Conservation (phyloP, 1,140 invertebrate species). For the Drosophila equinoxialis region DNA sequence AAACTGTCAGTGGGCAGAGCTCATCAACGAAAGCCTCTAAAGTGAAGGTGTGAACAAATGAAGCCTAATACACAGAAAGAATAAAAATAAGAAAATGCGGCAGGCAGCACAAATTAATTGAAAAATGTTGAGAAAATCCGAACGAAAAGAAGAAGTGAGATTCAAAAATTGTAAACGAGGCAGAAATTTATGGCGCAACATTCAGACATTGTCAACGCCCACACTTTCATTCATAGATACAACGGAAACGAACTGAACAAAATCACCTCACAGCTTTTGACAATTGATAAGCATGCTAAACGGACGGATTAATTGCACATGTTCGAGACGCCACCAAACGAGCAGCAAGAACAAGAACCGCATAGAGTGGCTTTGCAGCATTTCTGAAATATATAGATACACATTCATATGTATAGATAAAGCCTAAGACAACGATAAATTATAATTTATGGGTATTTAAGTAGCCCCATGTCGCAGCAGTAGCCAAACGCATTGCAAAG, state of each 20-base stretch:
- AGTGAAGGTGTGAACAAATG: slow-evolving; percentile 74
- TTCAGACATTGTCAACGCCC: slow-evolving; percentile 43
- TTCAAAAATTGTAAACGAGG: slow-evolving; percentile 13
- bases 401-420: background rate
- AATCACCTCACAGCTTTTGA: slow-evolving; percentile 57
- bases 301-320: slow-evolving; percentile 81
- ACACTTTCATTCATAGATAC: slow-evolving; percentile 17
- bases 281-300: slow-evolving; percentile 79
- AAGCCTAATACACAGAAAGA: slow-evolving; percentile 1
- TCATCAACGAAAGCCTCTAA: slow-evolving; percentile 60
- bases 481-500: slow-evolving; percentile 39
- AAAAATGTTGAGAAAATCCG: slow-evolving; percentile 14
- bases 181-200: slow-evolving; percentile 36
- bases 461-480: slow-evolving; percentile 49
- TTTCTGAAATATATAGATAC: background rate
- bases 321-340: slow-evolving; percentile 42
- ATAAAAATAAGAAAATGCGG: background rate
- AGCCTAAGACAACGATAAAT: slow-evolving; percentile 64
- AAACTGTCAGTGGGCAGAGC: slow-evolving; percentile 80
- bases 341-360: slow-evolving; percentile 13
- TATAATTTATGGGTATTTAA: slow-evolving; percentile 80
- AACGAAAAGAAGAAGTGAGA: background rate
- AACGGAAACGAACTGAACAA: no score
- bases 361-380: slow-evolving; percentile 10
- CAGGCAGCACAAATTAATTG: slow-evolving; percentile 43